A percentile compares a stretch with the other conserved stretches of the same genome.
These are phyloP conservation scores for Acridotheres tristis DNA, from an alignment of 2,797 vertebrate genomes.

Conservation along the genomic window DNA sequence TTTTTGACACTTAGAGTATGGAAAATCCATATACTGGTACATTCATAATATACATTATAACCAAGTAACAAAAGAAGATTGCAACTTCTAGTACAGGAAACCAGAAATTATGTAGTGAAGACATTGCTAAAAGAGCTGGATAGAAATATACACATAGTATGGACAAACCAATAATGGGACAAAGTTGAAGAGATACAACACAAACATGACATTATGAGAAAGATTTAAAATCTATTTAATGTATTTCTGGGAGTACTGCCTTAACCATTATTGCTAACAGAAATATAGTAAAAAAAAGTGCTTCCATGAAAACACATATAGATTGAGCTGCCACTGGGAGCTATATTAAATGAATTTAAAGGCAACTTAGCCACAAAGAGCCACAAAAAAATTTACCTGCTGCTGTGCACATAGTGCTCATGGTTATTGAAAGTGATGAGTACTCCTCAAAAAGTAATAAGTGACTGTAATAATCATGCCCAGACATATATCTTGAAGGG, in stretches of 20 bases:
- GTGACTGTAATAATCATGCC: neutral
- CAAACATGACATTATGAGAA: neutral
- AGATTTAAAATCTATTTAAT: neutral
- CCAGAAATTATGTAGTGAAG: neutral
- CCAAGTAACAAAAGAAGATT: neutral
- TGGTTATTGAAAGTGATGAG: neutral
- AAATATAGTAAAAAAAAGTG: neutral
- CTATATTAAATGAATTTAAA: neutral
- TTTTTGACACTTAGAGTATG: neutral
- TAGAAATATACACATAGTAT: neutral
- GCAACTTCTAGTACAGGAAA: neutral
- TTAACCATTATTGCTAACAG: neutral
- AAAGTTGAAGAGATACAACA: neutral
- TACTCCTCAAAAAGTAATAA: neutral
- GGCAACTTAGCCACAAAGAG: neutral
- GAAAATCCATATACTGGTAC: neutral
- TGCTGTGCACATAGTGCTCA: neutral
- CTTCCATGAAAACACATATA: neutral
- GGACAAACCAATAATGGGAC: neutral
- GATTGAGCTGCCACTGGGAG: neutral
- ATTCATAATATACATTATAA: neutral
- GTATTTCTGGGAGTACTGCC: neutral
- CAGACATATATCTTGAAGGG: neutral
- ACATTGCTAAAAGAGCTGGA: neutral
- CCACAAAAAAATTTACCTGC: neutral